These are phyloP conservation scores for Triops cancriformis DNA, from an alignment of 1,140 invertebrate species.

Conservation along the genomic window DNA sequence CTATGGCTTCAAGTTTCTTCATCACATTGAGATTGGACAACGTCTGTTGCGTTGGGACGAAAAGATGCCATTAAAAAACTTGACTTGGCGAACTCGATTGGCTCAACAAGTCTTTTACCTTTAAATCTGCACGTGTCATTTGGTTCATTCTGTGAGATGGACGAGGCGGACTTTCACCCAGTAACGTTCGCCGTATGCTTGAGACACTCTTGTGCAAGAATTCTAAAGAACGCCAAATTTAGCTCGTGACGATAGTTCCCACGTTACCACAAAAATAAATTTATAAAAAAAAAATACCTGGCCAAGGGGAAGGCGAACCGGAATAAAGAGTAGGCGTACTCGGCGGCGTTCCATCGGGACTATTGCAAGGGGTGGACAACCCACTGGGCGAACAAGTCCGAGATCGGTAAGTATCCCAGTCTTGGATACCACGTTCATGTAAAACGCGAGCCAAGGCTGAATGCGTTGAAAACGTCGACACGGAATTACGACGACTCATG, in stretches of 20 bases:
- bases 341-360: conserved; percentile 52
- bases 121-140: conserved; percentile 11
- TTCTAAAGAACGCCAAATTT: conserved; percentile 30
- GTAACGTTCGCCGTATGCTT: conserved; percentile 58
- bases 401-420: conserved; percentile 57
- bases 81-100: conserved; percentile 19
- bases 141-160: conserved; percentile 25
- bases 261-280: not conserved
- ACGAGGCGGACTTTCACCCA: conserved; percentile 39
- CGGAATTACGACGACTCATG: conserved; percentile 56
- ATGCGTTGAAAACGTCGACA: conserved; percentile 67
- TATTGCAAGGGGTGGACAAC: conserved; percentile 67
- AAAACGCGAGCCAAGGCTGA: conserved; percentile 67
- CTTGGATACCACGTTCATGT: conserved; percentile 63
- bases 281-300: not conserved
- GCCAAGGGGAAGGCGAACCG: not conserved
- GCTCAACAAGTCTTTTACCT: not conserved
- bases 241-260: not conserved
- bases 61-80: not conserved
- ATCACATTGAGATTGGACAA: conserved; percentile 49
- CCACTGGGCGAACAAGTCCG: conserved; percentile 57
- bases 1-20: conserved; percentile 58
- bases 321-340: conserved; percentile 40
- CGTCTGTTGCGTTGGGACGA: conserved; percentile 30
- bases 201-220: conserved; percentile 58